These are phyloP conservation scores for Catotricha subobsoleta DNA, from an alignment of 2,888 invertebrate species.

Conservation along the genomic window DNA sequence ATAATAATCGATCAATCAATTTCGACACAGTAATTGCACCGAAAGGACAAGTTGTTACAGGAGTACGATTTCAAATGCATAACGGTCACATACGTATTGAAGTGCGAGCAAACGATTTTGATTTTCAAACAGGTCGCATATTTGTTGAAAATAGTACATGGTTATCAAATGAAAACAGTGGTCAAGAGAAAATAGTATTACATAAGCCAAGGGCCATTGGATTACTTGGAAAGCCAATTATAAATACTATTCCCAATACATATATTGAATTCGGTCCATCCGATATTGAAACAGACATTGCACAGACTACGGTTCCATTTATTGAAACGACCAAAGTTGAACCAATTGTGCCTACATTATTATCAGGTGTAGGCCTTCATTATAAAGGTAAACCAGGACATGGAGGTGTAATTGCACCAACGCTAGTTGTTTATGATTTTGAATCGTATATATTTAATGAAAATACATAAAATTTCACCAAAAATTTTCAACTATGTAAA, in stretches of 20 bases:
- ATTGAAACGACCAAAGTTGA: constrained; percentile 33
- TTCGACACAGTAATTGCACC: constrained; percentile 51
- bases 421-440: constrained; percentile 32
- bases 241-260: constrained; percentile 27
- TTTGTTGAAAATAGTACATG: constrained; percentile 26
- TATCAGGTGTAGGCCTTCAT: constrained; percentile 34
- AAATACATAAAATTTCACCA: no score
- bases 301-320: constrained; percentile 38
- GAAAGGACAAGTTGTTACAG: constrained; percentile 39
- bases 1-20: constrained; percentile 51
- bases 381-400: constrained; percentile 32
- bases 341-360: constrained; percentile 29
- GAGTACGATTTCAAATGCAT: constrained; percentile 46
- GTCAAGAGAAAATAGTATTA: constrained; percentile 20
- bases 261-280: constrained; percentile 33
- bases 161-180: constrained; percentile 41
- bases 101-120: constrained; percentile 30
- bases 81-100: constrained; percentile 62
- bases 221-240: constrained; percentile 14
- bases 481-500: no score
- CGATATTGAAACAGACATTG: constrained; percentile 33
- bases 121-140: not conserved
- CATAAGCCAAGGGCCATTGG: constrained; percentile 17
- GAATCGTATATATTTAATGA: not conserved
- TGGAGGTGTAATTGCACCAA: constrained; percentile 34